Base-by-base conservation (phyloP, 2,888 invertebrate genomes). In the Eupithecia tripunctaria region DNA sequence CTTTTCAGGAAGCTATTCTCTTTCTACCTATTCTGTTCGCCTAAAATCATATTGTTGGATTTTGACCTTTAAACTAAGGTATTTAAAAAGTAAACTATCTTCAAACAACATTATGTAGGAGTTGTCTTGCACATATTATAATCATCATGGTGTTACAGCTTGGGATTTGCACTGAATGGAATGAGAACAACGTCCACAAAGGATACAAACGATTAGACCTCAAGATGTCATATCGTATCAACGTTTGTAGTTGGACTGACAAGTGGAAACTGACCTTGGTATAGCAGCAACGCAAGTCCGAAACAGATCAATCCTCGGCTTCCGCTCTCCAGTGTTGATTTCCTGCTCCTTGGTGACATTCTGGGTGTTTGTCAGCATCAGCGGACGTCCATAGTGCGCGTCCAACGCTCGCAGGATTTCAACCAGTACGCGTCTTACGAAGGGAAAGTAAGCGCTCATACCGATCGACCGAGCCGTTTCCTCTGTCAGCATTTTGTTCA, bases 231-330 rank as follows among this genome's bases (percentile, higher is more conserved):
- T 4, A 29, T 8, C 21, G 14, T 56, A 25, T 7, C 21, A 51
- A n/a, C n/a, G n/a, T 21, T 21, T 10, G 25, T 56, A 25, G 25
- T 56, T 21, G 56, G 14, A 56, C 56, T 25, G 25, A 25, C 21
- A 25, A 12, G 25, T 25, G 21, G 56, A 63, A 32, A 65, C 38
- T 36, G 10, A 91, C 94, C 94, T 91, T 0, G 99, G 99, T 83
- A 99, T 99, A 7, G 99, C 99, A 12, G 99, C 99, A 21, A 99
- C 98, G 86, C 99, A 99, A 0, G 99, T 99, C 62, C 99, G 96
- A 88, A 99, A 99, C 82, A 99, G 93, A 92, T 99, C 99, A 80
- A 99, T 98, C 86, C 99, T 97, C 0, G 99, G 99, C 88, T 99
- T 99, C 56, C 99, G 95, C 88, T 99, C 99, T 0, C 99, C 99